These are phyloP conservation scores for Tympanuchus pallidicinctus DNA, from an alignment of 2,113 vertebrate species.

Conservation along the genomic window DNA sequence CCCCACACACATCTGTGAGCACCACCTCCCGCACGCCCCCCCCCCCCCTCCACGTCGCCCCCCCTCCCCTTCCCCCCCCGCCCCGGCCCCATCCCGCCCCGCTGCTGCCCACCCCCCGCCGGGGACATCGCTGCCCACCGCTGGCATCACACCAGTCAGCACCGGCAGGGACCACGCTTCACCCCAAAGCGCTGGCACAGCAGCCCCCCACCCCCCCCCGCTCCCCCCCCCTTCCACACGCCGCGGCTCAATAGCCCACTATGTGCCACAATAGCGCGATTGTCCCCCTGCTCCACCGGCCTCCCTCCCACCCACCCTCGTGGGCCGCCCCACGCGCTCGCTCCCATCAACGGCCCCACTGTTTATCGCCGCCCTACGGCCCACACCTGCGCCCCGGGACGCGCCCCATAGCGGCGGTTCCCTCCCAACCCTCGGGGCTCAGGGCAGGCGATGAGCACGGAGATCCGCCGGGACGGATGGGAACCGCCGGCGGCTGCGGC, in stretches of 20 bases:
- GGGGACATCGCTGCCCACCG: not conserved
- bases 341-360: conserved; percentile 47
- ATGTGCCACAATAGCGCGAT: not conserved
- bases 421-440: too few relatives aligned
- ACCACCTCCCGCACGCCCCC: not conserved
- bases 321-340: not conserved
- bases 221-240: not conserved
- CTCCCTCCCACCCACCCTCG: not conserved
- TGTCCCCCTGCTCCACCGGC: not conserved
- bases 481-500: too few relatives aligned
- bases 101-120: too few relatives aligned
- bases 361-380: not conserved
- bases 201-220: not conserved
- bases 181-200: not conserved
- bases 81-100: not conserved
- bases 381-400: not conserved
- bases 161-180: not conserved
- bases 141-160: not conserved
- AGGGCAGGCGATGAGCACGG: too few relatives aligned
- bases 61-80: too few relatives aligned
- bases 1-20: too few relatives aligned
- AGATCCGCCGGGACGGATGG: too few relatives aligned
- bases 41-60: too few relatives aligned
- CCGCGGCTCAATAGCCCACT: not conserved
- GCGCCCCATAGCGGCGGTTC: not conserved